phyloP scores from a whole-genome alignment of 1,140 invertebrate species.

The Globodera ellingtonae region DNA sequence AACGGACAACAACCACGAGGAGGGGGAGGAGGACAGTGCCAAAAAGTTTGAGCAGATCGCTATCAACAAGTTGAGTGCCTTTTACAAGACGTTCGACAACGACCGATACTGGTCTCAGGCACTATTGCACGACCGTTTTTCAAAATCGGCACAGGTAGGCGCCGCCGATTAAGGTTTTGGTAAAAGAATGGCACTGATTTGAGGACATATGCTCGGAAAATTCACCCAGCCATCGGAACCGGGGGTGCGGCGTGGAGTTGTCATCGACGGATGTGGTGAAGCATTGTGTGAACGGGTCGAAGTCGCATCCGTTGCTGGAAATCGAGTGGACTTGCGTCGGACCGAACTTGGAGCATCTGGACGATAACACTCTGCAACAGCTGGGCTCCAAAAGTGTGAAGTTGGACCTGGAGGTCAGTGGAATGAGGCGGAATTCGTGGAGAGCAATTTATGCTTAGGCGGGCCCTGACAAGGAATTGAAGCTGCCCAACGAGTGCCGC shows the following conservation, averaged over 20 bases:
- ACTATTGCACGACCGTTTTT: constrained; percentile 54
- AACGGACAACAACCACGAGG: constrained; percentile 27
- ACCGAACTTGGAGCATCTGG: constrained; percentile 56
- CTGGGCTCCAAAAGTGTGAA: constrained; percentile 57
- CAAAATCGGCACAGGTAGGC: constrained; percentile 57
- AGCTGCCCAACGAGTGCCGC: constrained; percentile 54
- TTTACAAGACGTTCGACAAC: constrained; percentile 56
- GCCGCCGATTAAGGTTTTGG: not conserved
- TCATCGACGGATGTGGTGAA: constrained; percentile 60
- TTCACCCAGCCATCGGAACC: constrained; percentile 70
- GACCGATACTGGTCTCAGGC: constrained; percentile 60
- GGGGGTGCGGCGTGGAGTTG: constrained; percentile 79
- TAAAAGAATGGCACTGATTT: constrained; percentile 19
- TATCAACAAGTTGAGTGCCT: constrained; percentile 43
- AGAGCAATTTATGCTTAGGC: constrained; percentile 11
- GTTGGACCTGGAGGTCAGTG: constrained; percentile 59
- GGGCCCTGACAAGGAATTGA: constrained; percentile 28
- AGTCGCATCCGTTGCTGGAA: constrained; percentile 66
- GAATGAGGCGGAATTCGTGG: not conserved
- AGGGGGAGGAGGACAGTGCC: constrained; percentile 15
- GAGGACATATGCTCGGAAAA: constrained; percentile 79
- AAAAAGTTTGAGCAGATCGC: constrained; percentile 46
- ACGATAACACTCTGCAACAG: constrained; percentile 58
- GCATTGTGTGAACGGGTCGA: constrained; percentile 54
- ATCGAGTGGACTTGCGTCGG: constrained; percentile 66